Conservation (phyloP, 35 echinoderm and acorn worm species). For the Holothuria glaberrima region DNA sequence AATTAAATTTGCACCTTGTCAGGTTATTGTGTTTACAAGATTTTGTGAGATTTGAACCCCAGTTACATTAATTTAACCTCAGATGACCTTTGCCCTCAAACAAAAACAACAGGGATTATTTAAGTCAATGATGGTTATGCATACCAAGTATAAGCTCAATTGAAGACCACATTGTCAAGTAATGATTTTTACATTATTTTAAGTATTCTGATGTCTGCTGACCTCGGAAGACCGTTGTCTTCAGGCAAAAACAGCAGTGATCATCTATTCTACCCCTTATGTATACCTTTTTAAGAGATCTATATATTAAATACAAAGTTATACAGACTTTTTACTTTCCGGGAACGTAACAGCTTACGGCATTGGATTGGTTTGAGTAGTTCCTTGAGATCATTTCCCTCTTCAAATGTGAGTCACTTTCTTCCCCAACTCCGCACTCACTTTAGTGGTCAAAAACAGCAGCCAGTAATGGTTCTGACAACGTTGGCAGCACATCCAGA, state of each 20-base stretch:
- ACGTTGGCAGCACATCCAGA: background rate
- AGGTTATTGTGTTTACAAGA: no score
- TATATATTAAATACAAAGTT: background rate
- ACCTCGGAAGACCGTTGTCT: background rate
- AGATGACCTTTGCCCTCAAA: background rate
- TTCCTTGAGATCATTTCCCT: background rate
- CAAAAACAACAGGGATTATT: background rate
- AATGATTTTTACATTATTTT: background rate
- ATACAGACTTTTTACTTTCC: constrained; percentile 2
- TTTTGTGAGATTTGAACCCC: background rate
- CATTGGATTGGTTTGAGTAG: background rate
- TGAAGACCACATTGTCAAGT: background rate
- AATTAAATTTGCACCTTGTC: background rate
- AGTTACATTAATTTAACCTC: background rate
- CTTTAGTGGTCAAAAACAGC: background rate
- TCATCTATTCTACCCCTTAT: background rate
- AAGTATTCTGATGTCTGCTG: background rate
- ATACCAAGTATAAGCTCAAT: background rate
- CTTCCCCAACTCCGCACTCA: background rate
- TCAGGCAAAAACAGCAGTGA: background rate
- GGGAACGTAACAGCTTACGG: background rate
- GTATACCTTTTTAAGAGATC: background rate
- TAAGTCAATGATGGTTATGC: background rate
- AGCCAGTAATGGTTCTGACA: background rate
- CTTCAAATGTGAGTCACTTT: background rate